Base-by-base conservation (phyloP, 2,888 invertebrate species). In the Ecliptopera silaceata region DNA sequence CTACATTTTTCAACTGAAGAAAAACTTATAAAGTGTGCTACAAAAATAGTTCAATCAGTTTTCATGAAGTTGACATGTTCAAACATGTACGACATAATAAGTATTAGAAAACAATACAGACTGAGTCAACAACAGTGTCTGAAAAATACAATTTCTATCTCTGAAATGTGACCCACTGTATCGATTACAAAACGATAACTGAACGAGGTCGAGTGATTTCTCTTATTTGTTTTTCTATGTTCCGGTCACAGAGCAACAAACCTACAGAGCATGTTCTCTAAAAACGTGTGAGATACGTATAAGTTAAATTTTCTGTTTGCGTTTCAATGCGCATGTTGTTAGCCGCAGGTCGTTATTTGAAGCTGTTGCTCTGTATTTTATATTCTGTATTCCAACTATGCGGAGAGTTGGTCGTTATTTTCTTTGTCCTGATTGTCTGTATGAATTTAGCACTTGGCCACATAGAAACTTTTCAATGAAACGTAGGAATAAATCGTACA, bases 181-280 rank as follows among this genome's bases (percentile, higher is more conserved):
- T 57, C 50, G 54, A 57, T 61, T 57, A 57, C 57, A 50, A 56
- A 60, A 52, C 47, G 59, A 56, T 60, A 54, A 51, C 54, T 32
- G 56, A 56, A 55, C 54, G 62, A 69, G 69, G 68, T 71, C 68
- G 68, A 67, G 66, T 68, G 65, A 70, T 71, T 65, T 65, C 64
- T 66, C 59, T 69, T 71, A 73, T 80, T 80, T 79, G 73, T 78
- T 78, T 77, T 71, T 77, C 43, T 61, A 77, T 77, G 75, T 74
- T 70, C 73, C 31, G 36, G 10, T 8, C 26, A 26, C 26, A 26
- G 26, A 8, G 26, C 10, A 26, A 1, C 6, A 26, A 26, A 26
- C 26, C 8, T 26, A 26, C 10, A 26, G 26, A 26, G 26, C 26
- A 26, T 8, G 26, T 8, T 26, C 1, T 8, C 26, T 26, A 8